Evolutionary conservation across 2,888 invertebrate species (phyloP).

Genomic region (Terebella lapidaria): DNA sequence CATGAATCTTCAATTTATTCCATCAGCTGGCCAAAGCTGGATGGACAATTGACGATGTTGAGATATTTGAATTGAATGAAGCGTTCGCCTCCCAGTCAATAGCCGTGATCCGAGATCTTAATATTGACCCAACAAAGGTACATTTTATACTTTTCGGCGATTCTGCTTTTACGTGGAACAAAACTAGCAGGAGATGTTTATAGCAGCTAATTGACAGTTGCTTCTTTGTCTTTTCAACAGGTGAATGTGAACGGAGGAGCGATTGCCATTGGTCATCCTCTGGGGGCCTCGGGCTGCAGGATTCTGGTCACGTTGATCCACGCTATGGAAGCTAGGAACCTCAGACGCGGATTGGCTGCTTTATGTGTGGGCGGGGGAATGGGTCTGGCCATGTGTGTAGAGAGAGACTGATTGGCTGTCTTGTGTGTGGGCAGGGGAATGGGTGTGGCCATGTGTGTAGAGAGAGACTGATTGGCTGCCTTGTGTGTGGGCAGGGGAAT

Average conservation of each 20-base stretch:
- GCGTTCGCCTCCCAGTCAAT: constrained; percentile 58
- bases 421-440: no score
- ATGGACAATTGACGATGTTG: constrained; percentile 55
- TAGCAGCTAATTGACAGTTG: no score
- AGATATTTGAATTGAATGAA: constrained; percentile 58
- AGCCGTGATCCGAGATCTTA: constrained; percentile 55
- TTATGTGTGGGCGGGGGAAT: constrained; percentile 82
- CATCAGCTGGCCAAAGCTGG: constrained; percentile 51
- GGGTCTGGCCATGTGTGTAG: constrained; percentile 79
- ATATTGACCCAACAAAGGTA: constrained; percentile 49
- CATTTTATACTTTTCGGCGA: no score
- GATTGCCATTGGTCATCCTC: constrained; percentile 58
- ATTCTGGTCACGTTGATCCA: constrained; percentile 72
- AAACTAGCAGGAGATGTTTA: no score
- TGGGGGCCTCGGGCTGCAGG: constrained; percentile 57
- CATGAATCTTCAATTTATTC: no score
- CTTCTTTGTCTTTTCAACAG: no score
- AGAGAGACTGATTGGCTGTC: no score
- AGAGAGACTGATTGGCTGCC: no score
- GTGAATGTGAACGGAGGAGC: constrained; percentile 57
- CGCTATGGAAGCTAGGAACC: constrained; percentile 62
- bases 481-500: no score
- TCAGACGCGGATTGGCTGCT: constrained; percentile 69
- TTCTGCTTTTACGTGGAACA: no score
- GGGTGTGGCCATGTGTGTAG: no score